These are phyloP conservation scores for Podarcis muralis DNA, from an alignment of 2,113 vertebrate genomes.

Conservation along the genomic window DNA sequence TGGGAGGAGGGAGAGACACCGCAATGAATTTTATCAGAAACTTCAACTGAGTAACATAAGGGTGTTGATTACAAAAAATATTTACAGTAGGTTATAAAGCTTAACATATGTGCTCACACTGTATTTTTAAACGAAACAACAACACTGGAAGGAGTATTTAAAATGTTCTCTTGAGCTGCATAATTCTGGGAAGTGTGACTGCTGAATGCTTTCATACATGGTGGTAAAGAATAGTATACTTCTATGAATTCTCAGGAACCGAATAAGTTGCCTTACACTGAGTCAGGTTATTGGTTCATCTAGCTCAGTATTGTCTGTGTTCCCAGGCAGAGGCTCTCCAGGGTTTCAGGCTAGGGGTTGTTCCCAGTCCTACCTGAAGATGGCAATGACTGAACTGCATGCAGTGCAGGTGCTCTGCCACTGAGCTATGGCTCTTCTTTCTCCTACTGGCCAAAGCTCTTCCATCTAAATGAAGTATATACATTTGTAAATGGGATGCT, in stretches of 20 bases:
- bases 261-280: too few species aligned
- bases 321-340: too few species aligned
- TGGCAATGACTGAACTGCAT: background rate
- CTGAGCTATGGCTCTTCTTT: background rate
- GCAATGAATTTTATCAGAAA: background rate
- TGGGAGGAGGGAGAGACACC: background rate
- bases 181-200: conserved; percentile 7
- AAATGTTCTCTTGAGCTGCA: conserved; percentile 21
- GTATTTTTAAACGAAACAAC: conserved; percentile 21
- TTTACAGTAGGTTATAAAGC: background rate
- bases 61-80: background rate
- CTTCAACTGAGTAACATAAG: background rate
- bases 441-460: too few species aligned
- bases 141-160: background rate
- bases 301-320: too few species aligned
- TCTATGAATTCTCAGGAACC: background rate
- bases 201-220: background rate
- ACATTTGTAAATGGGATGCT: background rate
- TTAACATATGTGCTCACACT: background rate
- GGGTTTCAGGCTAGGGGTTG: too few species aligned
- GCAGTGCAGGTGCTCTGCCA: background rate
- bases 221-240: background rate
- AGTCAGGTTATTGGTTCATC: too few species aligned
- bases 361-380: too few species aligned
- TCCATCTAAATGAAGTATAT: background rate